Evolutionary conservation across 2,888 invertebrate genomes (phyloP), one percentile per base, ranked within the genome.

Genomic region (Cerceris ruficornis): DNA sequence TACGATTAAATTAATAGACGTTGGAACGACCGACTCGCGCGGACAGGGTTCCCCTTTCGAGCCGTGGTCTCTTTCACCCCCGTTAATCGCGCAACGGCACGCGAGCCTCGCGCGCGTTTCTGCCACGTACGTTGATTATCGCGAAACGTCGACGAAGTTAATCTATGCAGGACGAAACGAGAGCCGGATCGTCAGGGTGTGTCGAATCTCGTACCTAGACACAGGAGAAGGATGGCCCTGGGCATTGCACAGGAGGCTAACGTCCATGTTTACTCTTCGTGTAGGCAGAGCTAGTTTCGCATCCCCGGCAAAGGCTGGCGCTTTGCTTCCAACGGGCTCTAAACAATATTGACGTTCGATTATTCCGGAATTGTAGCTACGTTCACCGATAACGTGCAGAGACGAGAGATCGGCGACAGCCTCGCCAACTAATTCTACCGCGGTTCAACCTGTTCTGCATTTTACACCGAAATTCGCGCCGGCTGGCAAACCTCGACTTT

Each of bases 291-390:
- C 91, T 73, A 92, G 90, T 86, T 92, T 93, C 49, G 90, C 94
- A 83, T 96, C 95, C 82, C 95, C 94, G 7, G 94, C 93, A 87
- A 95, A 94, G 61, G 94, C 93, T 13, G 95, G 95, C 42, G 93
- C 93, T 88, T 94, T 94, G 43, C 93, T 93, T 65, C 95, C 94
- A 78, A 95, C 93, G 6, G 95, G 95, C 90, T 94, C 94, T 94
- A 90, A 65, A 82, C 81, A 80, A 85, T 67, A 81, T 81, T 67
- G 70, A 76, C 71, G 58, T 66, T 74, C 72, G 74, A 81, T 83
- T 83, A 84, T 69, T 81, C 69, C 68, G 43, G 65, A 55, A 49
- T 28, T 58, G 54, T 71, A 72, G 66, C 41, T 60, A 54, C 7
- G 52, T 65, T 71, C 58, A 46, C 7, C 70, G 76, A 84, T 75